Conservation (phyloP, 2,888 invertebrate species). For the Drosophila mettleri region DNA sequence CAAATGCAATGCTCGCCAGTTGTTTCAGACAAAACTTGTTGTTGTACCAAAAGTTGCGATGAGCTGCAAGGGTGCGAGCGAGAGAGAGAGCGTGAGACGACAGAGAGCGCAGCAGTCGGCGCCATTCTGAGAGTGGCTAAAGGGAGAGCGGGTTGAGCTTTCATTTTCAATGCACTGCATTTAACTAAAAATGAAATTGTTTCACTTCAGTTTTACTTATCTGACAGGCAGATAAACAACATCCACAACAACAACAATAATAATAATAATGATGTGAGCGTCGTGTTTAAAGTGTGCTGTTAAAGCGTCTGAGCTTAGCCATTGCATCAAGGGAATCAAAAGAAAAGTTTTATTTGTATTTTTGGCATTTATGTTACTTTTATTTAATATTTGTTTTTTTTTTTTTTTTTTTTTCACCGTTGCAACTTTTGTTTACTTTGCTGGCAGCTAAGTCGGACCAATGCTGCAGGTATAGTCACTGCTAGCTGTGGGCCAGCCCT, state of each 20-base stretch:
- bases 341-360: constrained; percentile 73
- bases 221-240: constrained; percentile 1
- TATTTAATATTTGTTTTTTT: neutral
- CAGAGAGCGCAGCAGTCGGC: neutral
- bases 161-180: constrained; percentile 45
- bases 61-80: constrained; percentile 8
- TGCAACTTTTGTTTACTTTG: constrained; percentile 52
- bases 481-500: constrained; percentile 8
- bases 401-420: constrained; percentile 10
- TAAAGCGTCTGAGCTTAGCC: constrained; percentile 47
- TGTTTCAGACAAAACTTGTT: constrained; percentile 24
- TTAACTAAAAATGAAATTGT: constrained; percentile 59
- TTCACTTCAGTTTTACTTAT: constrained; percentile 23
- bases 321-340: constrained; percentile 10
- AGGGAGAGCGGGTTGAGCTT: constrained; percentile 17
- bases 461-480: constrained; percentile 63
- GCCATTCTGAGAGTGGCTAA: constrained; percentile 1
- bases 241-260: neutral
- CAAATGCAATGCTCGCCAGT: constrained; percentile 25
- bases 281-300: constrained; percentile 27
- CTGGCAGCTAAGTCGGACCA: constrained; percentile 42
- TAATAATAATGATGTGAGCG: constrained; percentile 17
- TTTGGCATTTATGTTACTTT: constrained; percentile 33
- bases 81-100: neutral
- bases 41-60: constrained; percentile 35